These are phyloP conservation scores for Malurus leucopterus DNA, from an alignment of 2,797 vertebrate species.

Conservation along the genomic window DNA sequence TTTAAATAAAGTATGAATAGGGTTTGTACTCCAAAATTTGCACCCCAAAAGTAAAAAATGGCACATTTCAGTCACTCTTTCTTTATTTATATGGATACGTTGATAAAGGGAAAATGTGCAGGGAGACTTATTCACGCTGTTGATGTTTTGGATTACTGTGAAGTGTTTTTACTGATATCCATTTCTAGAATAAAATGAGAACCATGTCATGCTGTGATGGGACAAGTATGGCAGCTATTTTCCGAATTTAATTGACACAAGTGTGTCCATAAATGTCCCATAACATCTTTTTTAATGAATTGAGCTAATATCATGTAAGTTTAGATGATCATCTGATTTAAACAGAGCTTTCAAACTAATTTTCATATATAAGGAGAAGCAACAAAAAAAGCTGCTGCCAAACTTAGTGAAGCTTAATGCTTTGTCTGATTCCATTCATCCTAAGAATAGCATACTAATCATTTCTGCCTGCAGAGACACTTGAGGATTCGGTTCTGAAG, in stretches of 20 bases:
- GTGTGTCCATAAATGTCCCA: not conserved
- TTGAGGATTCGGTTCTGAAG: constrained; percentile 47
- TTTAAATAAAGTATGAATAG: not conserved
- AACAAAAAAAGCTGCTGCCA: constrained; percentile 46
- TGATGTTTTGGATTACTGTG: not conserved
- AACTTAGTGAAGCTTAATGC: constrained; percentile 31
- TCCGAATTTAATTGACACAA: not conserved
- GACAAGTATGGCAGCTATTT: not conserved
- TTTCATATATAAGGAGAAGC: not conserved
- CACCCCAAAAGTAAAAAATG: not conserved
- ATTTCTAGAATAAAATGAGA: not conserved
- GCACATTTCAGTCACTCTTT: not conserved
- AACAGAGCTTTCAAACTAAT: not conserved
- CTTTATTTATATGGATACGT: not conserved
- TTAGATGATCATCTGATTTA: not conserved
- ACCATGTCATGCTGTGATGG: not conserved
- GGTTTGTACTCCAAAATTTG: not conserved
- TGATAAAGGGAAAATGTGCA: not conserved
- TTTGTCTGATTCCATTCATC: constrained; percentile 39
- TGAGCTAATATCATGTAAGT: not conserved
- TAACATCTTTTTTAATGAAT: not conserved
- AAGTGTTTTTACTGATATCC: not conserved
- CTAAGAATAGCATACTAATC: constrained; percentile 64
- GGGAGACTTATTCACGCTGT: not conserved
- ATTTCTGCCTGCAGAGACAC: constrained; percentile 61